Percentiles rank a stretch among this genome's conserved stretches.
Conservation (phyloP, 2,113 vertebrate genomes). For the Pipra filicauda region DNA sequence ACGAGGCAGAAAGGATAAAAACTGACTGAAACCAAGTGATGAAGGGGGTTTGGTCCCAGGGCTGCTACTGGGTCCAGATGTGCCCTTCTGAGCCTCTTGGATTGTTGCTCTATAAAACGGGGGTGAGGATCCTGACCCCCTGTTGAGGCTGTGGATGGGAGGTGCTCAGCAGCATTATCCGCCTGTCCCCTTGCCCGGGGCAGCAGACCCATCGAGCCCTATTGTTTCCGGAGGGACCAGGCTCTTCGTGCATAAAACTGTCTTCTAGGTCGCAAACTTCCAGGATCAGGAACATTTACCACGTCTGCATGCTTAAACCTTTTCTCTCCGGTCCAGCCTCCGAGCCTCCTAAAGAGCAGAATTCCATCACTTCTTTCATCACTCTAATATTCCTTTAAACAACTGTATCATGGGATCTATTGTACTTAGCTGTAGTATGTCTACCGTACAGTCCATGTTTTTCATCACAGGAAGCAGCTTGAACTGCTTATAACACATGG, state of each 20-base stretch:
- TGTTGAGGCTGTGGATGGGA: not conserved
- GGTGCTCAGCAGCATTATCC: not conserved
- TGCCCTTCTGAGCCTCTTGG: not conserved
- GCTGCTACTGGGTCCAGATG: not conserved
- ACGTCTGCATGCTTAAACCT: not conserved
- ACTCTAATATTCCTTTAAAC: conserved; percentile 65
- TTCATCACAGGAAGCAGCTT: conserved; percentile 70
- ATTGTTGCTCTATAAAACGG: not conserved
- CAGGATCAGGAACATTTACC: not conserved
- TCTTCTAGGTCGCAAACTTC: not conserved
- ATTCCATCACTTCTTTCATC: conserved; percentile 73
- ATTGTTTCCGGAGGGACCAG: not conserved
- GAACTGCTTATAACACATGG: conserved; percentile 60
- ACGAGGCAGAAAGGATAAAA: not conserved
- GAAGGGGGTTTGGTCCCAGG: not conserved
- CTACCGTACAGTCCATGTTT: conserved; percentile 41
- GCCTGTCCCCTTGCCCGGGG: not conserved
- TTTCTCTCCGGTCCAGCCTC: conserved; percentile 37
- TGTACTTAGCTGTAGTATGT: conserved; percentile 54
- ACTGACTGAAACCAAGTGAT: not conserved
- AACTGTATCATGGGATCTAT: conserved; percentile 43
- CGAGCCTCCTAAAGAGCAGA: conserved; percentile 43
- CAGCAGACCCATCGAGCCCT: not conserved
- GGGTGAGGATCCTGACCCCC: not conserved
- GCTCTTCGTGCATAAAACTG: conserved; percentile 11